A percentile compares a stretch with the other conserved stretches of the same genome.
Conservation (phyloP, 2,113 vertebrate genomes). For the Halichoeres trimaculatus region DNA sequence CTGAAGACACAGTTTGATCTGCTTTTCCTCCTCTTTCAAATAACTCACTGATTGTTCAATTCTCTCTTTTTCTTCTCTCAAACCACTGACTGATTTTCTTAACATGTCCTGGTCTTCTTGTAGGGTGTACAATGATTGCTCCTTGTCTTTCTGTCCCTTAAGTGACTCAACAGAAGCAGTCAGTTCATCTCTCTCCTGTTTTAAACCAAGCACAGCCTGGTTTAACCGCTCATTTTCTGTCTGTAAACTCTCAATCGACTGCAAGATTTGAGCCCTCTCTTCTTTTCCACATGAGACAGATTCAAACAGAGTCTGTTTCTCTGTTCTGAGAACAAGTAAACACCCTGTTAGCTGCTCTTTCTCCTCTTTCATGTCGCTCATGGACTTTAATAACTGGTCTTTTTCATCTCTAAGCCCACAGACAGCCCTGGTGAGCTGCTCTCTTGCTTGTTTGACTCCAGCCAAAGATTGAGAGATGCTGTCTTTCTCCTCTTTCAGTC, state of each 20-base stretch:
- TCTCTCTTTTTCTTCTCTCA: constrained; percentile 60
- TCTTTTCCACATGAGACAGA: constrained; percentile 45
- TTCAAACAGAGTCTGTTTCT: constrained; percentile 50
- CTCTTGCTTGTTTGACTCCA: constrained; percentile 61
- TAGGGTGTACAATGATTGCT: constrained; percentile 19
- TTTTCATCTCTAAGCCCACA: constrained; percentile 59
- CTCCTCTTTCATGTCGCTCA: constrained; percentile 47
- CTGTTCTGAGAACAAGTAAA: constrained; percentile 51
- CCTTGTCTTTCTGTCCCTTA: constrained; percentile 43
- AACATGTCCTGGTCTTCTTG: constrained; percentile 43
- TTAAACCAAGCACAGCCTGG: constrained; percentile 48
- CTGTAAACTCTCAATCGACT: constrained; percentile 48
- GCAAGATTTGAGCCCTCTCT: constrained; percentile 48
- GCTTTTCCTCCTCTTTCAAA: constrained; percentile 63
- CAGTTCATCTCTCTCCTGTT: constrained; percentile 57
- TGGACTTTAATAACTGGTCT: constrained; percentile 51
- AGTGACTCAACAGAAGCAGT: constrained; percentile 30
- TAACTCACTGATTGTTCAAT: constrained; percentile 53
- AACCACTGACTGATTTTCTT: constrained; percentile 29
- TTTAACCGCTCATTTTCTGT: constrained; percentile 60
- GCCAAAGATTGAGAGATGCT: constrained; percentile 44
- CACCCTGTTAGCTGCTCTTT: constrained; percentile 51
- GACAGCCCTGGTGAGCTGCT: constrained; percentile 57
- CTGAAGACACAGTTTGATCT: constrained; percentile 21
- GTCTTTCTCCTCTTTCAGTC: constrained; percentile 76